Percentiles rank a stretch among this genome's conserved stretches.
These are phyloP conservation scores for Drosophila tsacasi DNA, from an alignment of 1,140 invertebrate species.

Conservation along the genomic window DNA sequence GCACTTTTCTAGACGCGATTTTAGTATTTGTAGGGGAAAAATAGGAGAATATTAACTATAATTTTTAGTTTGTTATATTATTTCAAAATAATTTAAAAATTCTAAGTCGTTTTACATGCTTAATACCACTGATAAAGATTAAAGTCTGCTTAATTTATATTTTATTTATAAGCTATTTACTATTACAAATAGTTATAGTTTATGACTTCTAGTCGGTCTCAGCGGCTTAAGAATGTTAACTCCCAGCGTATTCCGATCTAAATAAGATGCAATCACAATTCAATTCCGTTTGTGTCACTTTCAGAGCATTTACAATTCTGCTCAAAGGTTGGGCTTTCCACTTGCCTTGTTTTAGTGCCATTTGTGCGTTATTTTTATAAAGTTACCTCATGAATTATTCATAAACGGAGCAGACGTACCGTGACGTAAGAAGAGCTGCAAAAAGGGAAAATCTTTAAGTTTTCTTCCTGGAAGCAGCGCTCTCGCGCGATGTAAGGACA, in stretches of 20 bases:
- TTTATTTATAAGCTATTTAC: not conserved
- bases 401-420: constrained; percentile 59
- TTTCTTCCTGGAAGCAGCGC: constrained; percentile 25
- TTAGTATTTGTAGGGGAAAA: constrained; percentile 10
- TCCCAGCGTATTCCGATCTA: no score
- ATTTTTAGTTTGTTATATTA: no score
- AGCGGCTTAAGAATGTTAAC: no score
- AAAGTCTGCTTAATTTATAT: rapidly evolving
- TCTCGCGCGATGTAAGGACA: constrained; percentile 3
- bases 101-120: not conserved
- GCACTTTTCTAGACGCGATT: constrained; percentile 6
- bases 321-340: constrained; percentile 38
- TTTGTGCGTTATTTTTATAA: constrained; percentile 66
- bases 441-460: constrained; percentile 50
- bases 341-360: constrained; percentile 52
- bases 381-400: constrained; percentile 73
- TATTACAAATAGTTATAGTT: not conserved
- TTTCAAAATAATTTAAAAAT: not conserved
- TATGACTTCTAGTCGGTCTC: not conserved
- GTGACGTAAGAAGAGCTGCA: constrained; percentile 39
- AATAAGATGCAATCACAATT: constrained; percentile 18
- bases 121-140: no score
- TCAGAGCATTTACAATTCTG: constrained; percentile 53
- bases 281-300: constrained; percentile 13
- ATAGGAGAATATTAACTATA: not conserved